Base-by-base conservation (phyloP, 2,113 vertebrate genomes). In the Tyrannus savana region DNA sequence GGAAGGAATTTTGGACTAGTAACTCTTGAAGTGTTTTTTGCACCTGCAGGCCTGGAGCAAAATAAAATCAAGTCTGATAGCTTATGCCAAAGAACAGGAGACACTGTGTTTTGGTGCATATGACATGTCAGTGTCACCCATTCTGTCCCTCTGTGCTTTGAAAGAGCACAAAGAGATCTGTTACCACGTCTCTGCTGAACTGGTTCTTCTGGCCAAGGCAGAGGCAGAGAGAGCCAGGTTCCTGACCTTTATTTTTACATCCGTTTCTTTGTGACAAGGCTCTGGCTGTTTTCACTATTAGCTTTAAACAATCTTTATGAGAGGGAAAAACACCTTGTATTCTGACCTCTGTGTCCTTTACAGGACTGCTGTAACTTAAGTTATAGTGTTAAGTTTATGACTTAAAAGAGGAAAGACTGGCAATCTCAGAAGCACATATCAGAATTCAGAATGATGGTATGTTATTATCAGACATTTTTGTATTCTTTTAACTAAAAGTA, bases 401-500 rank as follows among this genome's bases (percentile, higher is more conserved):
- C 33, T 90, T 53, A 44, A 83, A 87, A 24, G 13, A 53, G 55
- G 52, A 79, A 86, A 83, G 33, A 52, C 12, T 60, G 33, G 7
- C 27, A 52, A 64, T 74, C 33, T 81, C 64, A 81, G 80, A 90
- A 79, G 60, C 71, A 53, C 0, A 2, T 71, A 55, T 77, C 19
- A 17, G 77, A 93, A 83, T 74, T 94, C 27, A 91, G 62, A 95
- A 74, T 56, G 49, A 88, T 69, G 15, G 15, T 87, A 35, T 33
- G 30, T 58, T 90, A 47, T 85, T 93, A 74, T 89, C 89, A 77
- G 59, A 71, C 3, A 74, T 83, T 96, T 95, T 84, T 88, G 41
- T 75, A 71, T 93, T 88, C 90, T 94, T 44, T 76, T 88, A 81
- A 63, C 64, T 75, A 41, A 59, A 60, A 73, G 13, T 59, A 52